Conservation (phyloP, 2,888 invertebrate genomes). For the Emesis castigata region DNA sequence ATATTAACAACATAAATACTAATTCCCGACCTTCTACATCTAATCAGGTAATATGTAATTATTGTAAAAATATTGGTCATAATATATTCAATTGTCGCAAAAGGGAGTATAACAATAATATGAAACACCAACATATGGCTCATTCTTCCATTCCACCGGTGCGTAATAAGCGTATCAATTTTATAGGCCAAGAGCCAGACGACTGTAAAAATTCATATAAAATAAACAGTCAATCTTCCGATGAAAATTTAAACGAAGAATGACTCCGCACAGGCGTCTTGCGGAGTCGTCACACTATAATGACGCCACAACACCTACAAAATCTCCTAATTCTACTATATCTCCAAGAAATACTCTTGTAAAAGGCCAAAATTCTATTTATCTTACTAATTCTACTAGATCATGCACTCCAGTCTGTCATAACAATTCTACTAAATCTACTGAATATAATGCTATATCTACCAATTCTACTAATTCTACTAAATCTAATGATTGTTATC, state of each 20-base stretch:
- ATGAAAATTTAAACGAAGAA: background rate
- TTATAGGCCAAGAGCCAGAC: background rate
- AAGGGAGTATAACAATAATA: background rate
- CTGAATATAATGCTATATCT: background rate
- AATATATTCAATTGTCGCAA: background rate
- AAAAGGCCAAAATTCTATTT: no score
- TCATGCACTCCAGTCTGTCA: background rate
- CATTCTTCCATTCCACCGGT: no score
- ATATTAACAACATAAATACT: background rate
- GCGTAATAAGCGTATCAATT: no score
- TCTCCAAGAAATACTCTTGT: background rate
- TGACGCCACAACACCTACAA: background rate
- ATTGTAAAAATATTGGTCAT: background rate
- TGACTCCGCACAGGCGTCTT: background rate
- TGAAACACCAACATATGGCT: no score
- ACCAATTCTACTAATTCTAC: background rate
- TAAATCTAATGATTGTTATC: background rate
- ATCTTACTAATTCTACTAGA: background rate
- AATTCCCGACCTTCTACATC: no score
- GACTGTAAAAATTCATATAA: background rate
- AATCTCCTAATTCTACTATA: background rate
- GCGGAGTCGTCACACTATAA: background rate
- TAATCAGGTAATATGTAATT: background rate
- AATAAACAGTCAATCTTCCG: background rate
- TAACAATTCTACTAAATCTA: background rate